Conservation (phyloP, 1,140 invertebrate genomes). For the Pseudomyrmex cubaensis region DNA sequence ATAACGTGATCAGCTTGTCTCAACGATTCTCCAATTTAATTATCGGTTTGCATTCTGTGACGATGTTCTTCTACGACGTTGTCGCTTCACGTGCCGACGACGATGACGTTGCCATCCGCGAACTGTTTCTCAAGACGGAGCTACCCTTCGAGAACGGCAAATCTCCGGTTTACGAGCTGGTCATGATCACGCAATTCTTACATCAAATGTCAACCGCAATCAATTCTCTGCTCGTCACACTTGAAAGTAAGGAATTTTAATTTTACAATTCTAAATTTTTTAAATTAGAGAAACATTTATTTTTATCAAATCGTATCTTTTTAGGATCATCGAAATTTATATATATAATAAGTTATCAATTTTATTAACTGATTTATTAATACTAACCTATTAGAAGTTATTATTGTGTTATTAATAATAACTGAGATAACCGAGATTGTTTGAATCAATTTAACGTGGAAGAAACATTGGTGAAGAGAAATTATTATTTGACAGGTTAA, state of each 20-base stretch:
- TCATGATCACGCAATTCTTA: conserved; percentile 43
- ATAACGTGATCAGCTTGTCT: conserved; percentile 9
- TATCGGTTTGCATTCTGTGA: conserved; percentile 43
- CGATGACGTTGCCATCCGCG: background rate
- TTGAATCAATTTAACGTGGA: too few relatives aligned
- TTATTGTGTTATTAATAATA: too few relatives aligned
- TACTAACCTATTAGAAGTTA: background rate
- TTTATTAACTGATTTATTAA: too few relatives aligned
- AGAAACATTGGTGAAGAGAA: too few relatives aligned
- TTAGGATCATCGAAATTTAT: too few relatives aligned
- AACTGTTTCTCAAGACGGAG: conserved; percentile 64
- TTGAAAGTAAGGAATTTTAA: conserved; percentile 30
- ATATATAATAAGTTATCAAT: too few relatives aligned
- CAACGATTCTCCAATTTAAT: conserved; percentile 49
- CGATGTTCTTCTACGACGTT: conserved; percentile 36
- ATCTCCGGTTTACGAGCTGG: conserved; percentile 63
- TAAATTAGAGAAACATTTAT: too few relatives aligned
- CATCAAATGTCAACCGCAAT: conserved; percentile 31
- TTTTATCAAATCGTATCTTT: too few relatives aligned
- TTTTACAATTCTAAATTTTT: too few relatives aligned
- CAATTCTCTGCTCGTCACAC: conserved; percentile 50
- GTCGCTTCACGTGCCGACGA: conserved; percentile 7
- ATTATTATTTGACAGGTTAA: background rate
- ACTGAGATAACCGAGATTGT: too few relatives aligned
- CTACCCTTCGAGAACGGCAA: conserved; percentile 56